phyloP scores from a whole-genome alignment of 2,113 vertebrate genomes.

The Hippopotamus amphibius region DNA sequence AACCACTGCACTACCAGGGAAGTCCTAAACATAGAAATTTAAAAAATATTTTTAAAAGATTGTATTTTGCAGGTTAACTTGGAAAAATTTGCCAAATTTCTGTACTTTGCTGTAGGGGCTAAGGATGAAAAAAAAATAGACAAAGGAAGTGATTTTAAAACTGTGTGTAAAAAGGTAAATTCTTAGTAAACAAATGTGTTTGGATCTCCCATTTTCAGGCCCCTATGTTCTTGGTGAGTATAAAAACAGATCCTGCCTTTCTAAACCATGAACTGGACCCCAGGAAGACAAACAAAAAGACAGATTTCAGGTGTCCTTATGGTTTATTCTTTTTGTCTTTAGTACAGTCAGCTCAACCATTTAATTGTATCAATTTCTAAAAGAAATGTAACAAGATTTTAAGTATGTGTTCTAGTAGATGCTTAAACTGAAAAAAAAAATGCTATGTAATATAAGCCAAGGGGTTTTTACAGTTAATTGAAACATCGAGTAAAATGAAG shows the following conservation, averaged over 20 bases:
- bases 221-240: background rate
- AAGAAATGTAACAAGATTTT: constrained; percentile 60
- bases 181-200: background rate
- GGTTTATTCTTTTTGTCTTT: constrained; percentile 48
- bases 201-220: background rate
- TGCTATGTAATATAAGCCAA: constrained; percentile 46
- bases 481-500: constrained; percentile 66
- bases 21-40: no score
- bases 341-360: background rate
- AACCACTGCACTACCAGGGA: no score
- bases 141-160: background rate
- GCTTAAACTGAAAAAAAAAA: constrained; percentile 55
- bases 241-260: constrained; percentile 12
- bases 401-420: constrained; percentile 53
- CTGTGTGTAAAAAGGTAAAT: background rate
- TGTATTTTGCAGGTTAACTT: constrained; percentile 37
- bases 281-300: background rate
- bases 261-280: background rate
- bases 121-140: background rate
- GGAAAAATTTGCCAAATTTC: constrained; percentile 8
- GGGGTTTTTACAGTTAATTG: constrained; percentile 70
- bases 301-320: background rate
- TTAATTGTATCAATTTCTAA: constrained; percentile 61
- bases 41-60: constrained; percentile 3
- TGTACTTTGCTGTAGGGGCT: background rate